phyloP scores from a whole-genome alignment of 1,140 invertebrate genomes.

The Caenorhabditis latens region DNA sequence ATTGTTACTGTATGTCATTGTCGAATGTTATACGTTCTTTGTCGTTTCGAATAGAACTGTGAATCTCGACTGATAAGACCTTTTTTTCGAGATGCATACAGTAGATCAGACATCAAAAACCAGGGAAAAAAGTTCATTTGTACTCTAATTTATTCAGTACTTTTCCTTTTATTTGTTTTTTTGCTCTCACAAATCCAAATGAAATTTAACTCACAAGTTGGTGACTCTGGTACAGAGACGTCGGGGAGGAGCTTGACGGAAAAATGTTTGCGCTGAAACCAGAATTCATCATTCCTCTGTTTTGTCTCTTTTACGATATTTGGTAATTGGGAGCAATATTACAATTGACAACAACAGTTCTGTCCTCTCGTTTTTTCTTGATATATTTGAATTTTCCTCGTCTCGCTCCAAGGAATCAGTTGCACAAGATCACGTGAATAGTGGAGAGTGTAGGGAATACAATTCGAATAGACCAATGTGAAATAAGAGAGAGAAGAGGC shows the following conservation, averaged over 20 bases:
- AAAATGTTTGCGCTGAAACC: constrained; percentile 55
- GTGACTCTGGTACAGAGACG: constrained; percentile 35
- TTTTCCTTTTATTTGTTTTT: too few species aligned
- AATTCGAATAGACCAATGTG: constrained; percentile 29
- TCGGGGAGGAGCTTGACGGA: constrained; percentile 16
- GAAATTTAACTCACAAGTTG: background rate
- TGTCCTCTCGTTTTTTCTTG: background rate
- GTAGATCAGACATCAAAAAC: too few species aligned
- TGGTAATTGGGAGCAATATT: background rate
- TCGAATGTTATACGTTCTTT: too few species aligned
- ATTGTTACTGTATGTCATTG: too few species aligned
- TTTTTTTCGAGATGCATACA: too few species aligned
- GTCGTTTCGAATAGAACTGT: too few species aligned
- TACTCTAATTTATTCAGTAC: too few species aligned
- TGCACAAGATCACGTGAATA: constrained; percentile 52
- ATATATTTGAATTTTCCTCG: constrained; percentile 55
- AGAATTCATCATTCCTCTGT: constrained; percentile 24
- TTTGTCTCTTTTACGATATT: background rate
- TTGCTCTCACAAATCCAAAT: too few species aligned
- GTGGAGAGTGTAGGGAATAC: constrained; percentile 36
- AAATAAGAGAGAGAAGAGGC: background rate
- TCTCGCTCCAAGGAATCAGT: constrained; percentile 54
- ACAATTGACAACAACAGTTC: background rate
- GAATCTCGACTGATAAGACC: too few species aligned
- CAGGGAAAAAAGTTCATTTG: too few species aligned